phyloP scores from a whole-genome alignment of 2,888 invertebrate species.

The Ferdinandea cuprea region DNA sequence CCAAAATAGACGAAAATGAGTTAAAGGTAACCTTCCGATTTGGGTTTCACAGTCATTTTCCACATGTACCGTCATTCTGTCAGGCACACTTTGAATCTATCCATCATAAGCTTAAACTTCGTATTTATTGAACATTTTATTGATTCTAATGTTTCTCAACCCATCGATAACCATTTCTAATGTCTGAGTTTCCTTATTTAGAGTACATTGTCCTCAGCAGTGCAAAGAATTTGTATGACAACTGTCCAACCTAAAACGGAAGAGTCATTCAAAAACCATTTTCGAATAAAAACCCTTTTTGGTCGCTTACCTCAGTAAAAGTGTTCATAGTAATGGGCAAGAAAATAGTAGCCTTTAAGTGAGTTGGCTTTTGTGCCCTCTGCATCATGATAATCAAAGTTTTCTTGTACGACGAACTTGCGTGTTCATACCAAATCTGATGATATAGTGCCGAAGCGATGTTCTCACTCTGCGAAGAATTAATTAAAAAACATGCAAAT shows the following conservation, averaged over 20 bases:
- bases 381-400: slow-evolving; percentile 78
- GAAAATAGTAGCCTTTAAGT: slow-evolving; percentile 78
- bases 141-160: no score
- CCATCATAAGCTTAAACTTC: no score
- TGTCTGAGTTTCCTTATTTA: slow-evolving; percentile 59
- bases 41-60: no score
- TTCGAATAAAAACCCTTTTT: no score
- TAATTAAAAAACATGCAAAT: background rate
- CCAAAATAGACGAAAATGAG: no score
- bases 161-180: no score
- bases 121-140: no score
- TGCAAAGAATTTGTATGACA: slow-evolving; percentile 81
- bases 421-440: slow-evolving; percentile 78
- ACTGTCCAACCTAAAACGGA: slow-evolving; percentile 78
- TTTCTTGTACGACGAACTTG: slow-evolving; percentile 78
- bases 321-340: slow-evolving; percentile 78
- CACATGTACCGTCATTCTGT: no score
- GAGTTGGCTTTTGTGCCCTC: slow-evolving; percentile 78
- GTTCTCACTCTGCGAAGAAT: slow-evolving; percentile 77
- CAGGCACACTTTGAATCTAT: no score
- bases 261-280: background rate
- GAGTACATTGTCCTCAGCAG: slow-evolving; percentile 80
- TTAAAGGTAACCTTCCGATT: no score
- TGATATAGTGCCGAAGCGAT: slow-evolving; percentile 78
- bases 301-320: slow-evolving; percentile 78